Evolutionary conservation across 2,888 invertebrate species (phyloP), one percentile per base, ranked within the genome.

Genomic region (Panzeria rudis): DNA sequence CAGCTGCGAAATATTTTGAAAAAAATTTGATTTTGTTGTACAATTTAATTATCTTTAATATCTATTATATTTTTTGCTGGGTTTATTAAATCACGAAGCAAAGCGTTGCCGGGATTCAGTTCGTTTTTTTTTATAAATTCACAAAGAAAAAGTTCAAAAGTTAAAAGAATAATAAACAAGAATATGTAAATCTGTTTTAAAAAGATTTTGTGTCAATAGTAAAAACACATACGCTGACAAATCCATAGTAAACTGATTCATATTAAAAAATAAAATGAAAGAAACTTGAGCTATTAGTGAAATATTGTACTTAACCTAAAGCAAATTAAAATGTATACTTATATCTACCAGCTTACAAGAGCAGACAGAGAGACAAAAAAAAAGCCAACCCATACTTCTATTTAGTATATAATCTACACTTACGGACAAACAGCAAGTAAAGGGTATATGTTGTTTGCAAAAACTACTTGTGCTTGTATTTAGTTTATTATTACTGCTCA

Each of bases 101-200:
- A 72, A 66, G 79, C 29, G 47, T 23, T 29, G 44, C 13, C 29
- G 11, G 38, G 47, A 56, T 72, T 20, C 20, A 35, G 23, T 62
- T 56, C 50, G 35, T 73, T 77, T 69, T 17, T 78, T 68, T 41
- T 69, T 15, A 56, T 71, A 62, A 72, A 84, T 84, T 76, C 69
- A 84, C 72, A 84, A 84, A 81, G 80, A 68, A 77, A 80, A 68
- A 52, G 38, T 59, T 80, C 50, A 76, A 80, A 80, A 80, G 72
- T 76, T 80, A 72, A 72, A 77, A 84, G 80, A 68, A 81, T 76
- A 81, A 80, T 76, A 80, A 84, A 76, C 83, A 76, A 76, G 61
- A 35, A 54, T 25, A 32, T 73, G 25, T 61, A 38, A 50, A 62
- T 59, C 32, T 17, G 64, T 75, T 23, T 72, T 6, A 29, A 71